These are phyloP conservation scores for Syngnathoides biaculeatus DNA, from an alignment of 2,113 vertebrate species.

Conservation along the genomic window DNA sequence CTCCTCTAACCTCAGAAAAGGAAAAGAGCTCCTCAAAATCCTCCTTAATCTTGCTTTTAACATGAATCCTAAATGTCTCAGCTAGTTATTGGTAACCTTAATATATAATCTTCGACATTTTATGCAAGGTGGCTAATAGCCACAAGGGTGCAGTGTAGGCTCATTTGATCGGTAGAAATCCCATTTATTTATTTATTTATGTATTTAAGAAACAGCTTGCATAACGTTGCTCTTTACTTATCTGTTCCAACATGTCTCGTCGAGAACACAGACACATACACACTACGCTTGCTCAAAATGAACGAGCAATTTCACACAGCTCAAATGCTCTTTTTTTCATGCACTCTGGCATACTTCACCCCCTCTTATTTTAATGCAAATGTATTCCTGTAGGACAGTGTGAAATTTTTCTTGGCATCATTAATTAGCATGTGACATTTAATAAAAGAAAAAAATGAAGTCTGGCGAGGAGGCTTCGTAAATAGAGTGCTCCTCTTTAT, in stretches of 20 bases:
- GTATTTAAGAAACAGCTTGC: conserved; percentile 21
- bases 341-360: conserved; percentile 17
- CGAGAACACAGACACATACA: conserved; percentile 1
- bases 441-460: conserved; percentile 40
- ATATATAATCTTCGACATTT: too few species aligned
- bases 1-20: conserved; percentile 1
- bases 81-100: too few species aligned
- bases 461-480: conserved; percentile 16
- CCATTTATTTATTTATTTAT: background rate
- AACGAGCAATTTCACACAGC: conserved; percentile 12
- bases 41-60: background rate
- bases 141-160: conserved; percentile 34
- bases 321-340: conserved; percentile 17
- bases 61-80: background rate
- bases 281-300: background rate
- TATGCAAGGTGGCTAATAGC: background rate
- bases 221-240: conserved; percentile 21
- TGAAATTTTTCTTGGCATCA: conserved; percentile 45
- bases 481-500: conserved; percentile 15
- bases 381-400: conserved; percentile 31
- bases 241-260: conserved; percentile 20
- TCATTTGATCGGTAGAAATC: background rate
- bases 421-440: conserved; percentile 51
- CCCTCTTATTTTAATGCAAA: conserved; percentile 56
- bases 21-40: background rate